Conservation (phyloP, 2,888 invertebrate species). For the Drosophila demipolita region DNA sequence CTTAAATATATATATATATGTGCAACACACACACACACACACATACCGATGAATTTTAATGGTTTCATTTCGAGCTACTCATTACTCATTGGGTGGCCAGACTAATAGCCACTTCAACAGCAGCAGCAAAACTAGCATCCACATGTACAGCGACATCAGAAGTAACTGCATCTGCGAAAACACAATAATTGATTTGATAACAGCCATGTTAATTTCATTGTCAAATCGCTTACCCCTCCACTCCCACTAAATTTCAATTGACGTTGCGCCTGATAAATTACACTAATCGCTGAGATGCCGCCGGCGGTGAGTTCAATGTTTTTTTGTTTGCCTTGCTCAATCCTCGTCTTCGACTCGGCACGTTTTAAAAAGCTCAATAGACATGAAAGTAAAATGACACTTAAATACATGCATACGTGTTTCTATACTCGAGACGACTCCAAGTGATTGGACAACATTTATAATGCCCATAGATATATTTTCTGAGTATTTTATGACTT, state of each 20-base stretch:
- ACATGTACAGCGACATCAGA: constrained; percentile 2
- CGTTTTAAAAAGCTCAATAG: constrained; percentile 49
- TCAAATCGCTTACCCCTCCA: constrained; percentile 50
- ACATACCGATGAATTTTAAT: constrained; percentile 39
- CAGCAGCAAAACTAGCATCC: background rate
- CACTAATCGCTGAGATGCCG: constrained; percentile 54
- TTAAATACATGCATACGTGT: too few species aligned
- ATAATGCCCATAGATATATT: too few species aligned
- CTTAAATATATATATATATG: background rate
- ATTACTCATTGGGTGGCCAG: constrained; percentile 15
- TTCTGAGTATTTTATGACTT: too few species aligned
- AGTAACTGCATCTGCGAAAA: constrained; percentile 34
- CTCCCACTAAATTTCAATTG: constrained; percentile 60
- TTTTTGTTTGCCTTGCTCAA: constrained; percentile 15
- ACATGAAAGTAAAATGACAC: constrained; percentile 40
- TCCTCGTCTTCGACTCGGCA: constrained; percentile 26
- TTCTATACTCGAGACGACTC: too few species aligned
- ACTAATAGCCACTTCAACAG: constrained; percentile 6
- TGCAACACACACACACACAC: too few species aligned
- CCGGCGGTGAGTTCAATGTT: constrained; percentile 8
- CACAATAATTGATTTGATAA: constrained; percentile 71
- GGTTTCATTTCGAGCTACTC: constrained; percentile 36
- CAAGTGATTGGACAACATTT: too few species aligned
- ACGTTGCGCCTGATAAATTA: constrained; percentile 70
- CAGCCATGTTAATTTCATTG: constrained; percentile 60